Conservation (phyloP, 2,888 invertebrate species). For the Apamea sordens region DNA sequence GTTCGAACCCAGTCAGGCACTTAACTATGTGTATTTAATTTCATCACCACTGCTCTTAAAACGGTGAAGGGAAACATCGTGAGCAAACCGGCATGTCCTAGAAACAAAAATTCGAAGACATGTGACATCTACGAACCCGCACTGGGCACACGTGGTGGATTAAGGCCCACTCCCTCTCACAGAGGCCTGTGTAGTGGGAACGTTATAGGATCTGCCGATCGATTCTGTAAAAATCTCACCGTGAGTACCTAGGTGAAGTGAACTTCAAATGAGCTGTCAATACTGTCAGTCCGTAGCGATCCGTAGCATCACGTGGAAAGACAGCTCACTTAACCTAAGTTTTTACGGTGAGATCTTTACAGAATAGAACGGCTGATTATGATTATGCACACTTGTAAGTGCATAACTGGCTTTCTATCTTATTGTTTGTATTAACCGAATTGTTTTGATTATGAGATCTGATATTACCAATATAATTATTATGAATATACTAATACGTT, state of each 20-base stretch:
- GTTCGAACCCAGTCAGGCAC: background rate
- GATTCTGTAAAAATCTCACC: too few species aligned
- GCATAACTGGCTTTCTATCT: background rate
- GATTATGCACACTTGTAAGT: background rate
- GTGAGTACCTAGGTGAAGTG: too few species aligned
- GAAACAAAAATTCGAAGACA: background rate
- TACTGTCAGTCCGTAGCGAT: too few species aligned
- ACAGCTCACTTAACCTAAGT: too few species aligned
- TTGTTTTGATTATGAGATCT: constrained; percentile 18
- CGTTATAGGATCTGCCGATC: background rate
- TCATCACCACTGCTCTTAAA: background rate
- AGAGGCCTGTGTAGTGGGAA: background rate
- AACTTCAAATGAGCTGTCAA: too few species aligned
- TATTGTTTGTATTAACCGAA: background rate
- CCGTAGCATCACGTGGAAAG: too few species aligned
- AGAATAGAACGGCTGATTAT: background rate
- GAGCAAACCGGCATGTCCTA: too few species aligned
- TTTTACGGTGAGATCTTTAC: too few species aligned
- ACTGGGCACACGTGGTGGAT: too few species aligned
- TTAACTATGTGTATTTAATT: too few species aligned
- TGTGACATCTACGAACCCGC: background rate
- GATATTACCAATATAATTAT: constrained; percentile 20
- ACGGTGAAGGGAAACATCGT: background rate
- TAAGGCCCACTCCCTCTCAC: too few species aligned
- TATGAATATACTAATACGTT: background rate